Percentiles rank a stretch among this genome's conserved stretches.
Evolutionary conservation across 2,113 vertebrate genomes (phyloP).

Genomic region (Pandion haliaetus): DNA sequence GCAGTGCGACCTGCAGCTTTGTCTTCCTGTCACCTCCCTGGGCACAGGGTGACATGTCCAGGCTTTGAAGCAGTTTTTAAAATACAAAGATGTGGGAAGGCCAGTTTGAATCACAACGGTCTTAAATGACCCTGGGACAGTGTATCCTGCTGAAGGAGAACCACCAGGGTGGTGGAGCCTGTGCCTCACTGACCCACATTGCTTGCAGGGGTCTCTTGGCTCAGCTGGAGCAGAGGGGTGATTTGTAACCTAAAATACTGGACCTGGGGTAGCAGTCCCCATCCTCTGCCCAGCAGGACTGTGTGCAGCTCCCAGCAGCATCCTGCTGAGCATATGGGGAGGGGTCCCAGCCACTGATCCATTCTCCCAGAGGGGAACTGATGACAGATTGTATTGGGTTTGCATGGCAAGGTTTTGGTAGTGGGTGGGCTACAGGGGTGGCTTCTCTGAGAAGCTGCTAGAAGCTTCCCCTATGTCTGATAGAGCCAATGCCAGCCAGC

Average conservation of each 20-base stretch:
- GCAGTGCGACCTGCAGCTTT: not conserved
- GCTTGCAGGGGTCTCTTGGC: not conserved
- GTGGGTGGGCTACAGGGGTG: too few species aligned
- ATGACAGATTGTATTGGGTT: not conserved
- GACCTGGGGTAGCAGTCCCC: not conserved
- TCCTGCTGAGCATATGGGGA: not conserved
- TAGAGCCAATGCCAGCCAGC: too few species aligned
- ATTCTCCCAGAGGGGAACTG: not conserved
- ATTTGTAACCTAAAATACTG: not conserved
- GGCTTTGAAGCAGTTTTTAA: not conserved
- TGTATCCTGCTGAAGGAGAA: not conserved
- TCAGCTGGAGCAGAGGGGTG: not conserved
- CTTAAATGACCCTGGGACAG: not conserved
- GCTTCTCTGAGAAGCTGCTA: too few species aligned
- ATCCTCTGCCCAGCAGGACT: not conserved
- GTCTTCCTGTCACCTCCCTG: not conserved
- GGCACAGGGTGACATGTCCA: not conserved
- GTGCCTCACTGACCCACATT: not conserved
- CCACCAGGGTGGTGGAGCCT: not conserved
- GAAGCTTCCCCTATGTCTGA: too few species aligned
- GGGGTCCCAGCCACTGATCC: not conserved
- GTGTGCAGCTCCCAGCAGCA: not conserved
- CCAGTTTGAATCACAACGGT: not conserved
- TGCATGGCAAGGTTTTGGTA: too few species aligned
- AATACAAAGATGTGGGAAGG: not conserved